These are phyloP conservation scores for Sakesphorus luctuosus DNA, from an alignment of 2,113 vertebrate species.

Conservation along the genomic window DNA sequence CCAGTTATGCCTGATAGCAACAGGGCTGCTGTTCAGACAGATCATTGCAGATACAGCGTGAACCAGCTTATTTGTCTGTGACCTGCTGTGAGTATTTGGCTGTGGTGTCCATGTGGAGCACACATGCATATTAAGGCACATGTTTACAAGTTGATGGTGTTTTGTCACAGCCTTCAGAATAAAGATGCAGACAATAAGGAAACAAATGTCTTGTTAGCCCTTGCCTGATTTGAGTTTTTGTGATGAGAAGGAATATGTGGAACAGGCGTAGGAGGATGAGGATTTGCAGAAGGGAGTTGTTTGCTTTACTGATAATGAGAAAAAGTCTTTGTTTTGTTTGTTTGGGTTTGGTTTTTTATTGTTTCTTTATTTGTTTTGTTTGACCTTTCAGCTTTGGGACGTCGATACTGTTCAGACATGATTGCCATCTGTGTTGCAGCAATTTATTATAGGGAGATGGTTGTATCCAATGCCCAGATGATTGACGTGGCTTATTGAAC, in stretches of 20 bases:
- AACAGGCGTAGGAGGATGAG: neutral
- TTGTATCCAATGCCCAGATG: neutral
- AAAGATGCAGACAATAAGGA: neutral
- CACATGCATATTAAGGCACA: fast-evolving
- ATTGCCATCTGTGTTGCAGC: neutral
- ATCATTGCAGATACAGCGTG: neutral
- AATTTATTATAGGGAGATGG: neutral
- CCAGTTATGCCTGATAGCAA: neutral
- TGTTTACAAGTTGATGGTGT: neutral
- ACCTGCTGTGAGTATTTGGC: neutral
- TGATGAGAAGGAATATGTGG: neutral
- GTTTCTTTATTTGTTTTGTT: neutral
- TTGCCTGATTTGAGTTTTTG: neutral
- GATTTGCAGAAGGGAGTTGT: neutral
- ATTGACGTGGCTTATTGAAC: neutral
- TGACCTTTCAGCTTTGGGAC: neutral
- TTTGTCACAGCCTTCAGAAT: neutral
- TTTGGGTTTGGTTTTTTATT: neutral
- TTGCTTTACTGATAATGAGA: neutral
- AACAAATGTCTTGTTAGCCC: neutral
- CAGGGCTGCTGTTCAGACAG: neutral
- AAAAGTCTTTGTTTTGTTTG: neutral
- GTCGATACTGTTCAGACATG: neutral
- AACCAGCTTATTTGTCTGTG: neutral
- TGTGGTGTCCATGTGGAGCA: neutral